Conservation (phyloP, 2,888 invertebrate species). For the Tetragnatha montana region DNA sequence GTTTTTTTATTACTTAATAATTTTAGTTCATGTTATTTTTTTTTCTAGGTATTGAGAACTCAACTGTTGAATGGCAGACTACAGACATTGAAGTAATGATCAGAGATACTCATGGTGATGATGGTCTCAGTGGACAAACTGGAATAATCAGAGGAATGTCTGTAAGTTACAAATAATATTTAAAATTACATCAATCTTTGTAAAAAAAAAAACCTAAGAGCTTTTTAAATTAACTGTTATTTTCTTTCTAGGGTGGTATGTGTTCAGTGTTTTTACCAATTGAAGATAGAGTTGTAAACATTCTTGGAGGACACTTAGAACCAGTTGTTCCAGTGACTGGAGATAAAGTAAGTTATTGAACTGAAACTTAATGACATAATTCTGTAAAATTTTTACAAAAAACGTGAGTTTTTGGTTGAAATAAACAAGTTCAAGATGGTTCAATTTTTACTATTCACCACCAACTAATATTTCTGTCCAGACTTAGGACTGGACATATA, state of each 20-base stretch:
- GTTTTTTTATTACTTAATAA: background rate
- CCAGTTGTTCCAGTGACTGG: conserved; percentile 91
- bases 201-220: background rate
- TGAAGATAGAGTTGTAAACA: conserved; percentile 91
- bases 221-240: background rate
- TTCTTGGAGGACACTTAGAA: conserved; percentile 89
- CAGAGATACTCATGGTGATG: conserved; percentile 85
- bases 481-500: no score
- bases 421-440: no score
- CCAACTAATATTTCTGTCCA: no score
- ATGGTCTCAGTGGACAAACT: conserved; percentile 87
- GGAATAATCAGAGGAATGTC: conserved; percentile 91
- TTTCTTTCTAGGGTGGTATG: conserved; percentile 81
- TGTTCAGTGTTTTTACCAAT: conserved; percentile 90
- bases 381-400: no score
- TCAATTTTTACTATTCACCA: no score
- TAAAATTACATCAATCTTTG: background rate
- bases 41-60: conserved; percentile 76
- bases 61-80: conserved; percentile 89
- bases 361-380: no score
- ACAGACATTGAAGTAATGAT: conserved; percentile 93
- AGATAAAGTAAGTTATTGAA: conserved; percentile 83
- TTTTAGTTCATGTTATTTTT: background rate
- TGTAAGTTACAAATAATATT: conserved; percentile 76
- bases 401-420: no score